Conservation (phyloP, 2,797 vertebrate genomes). For the Poeciliopsis turneri region DNA sequence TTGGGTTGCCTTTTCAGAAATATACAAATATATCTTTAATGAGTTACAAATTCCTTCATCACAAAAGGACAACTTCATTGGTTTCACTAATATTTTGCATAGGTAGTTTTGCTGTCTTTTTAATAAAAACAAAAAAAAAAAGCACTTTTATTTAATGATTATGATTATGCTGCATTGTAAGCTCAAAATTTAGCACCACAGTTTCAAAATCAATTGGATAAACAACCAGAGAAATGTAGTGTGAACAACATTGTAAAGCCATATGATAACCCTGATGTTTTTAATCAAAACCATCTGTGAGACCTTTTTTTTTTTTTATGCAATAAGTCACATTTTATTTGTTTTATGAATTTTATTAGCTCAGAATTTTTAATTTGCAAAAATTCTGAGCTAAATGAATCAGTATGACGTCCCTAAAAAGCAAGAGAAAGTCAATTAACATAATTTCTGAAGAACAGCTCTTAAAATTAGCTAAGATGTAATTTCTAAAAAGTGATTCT, state of each 20-base stretch:
- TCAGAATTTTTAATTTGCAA: too few relatives aligned
- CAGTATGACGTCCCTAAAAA: background rate
- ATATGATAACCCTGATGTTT: too few relatives aligned
- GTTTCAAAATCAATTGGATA: background rate
- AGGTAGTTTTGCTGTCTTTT: too few relatives aligned
- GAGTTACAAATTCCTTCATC: too few relatives aligned
- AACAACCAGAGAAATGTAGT: background rate
- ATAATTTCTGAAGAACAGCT: background rate
- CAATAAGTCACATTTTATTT: background rate
- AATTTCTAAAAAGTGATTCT: background rate
- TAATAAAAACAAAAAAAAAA: too few relatives aligned
- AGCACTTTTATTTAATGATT: background rate
- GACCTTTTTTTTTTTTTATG: background rate
- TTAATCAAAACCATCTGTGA: background rate
- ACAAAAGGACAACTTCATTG: too few relatives aligned
- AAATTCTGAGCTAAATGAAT: background rate
- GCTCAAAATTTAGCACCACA: background rate
- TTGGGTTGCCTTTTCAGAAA: background rate
- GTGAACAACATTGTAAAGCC: background rate
- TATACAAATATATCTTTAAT: background rate
- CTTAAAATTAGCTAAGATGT: background rate
- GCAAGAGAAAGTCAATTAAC: background rate
- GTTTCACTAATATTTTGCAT: too few relatives aligned
- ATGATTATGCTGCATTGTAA: background rate
- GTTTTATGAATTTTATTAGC: background rate